Evolutionary conservation across 2,113 vertebrate species (phyloP), one percentile per base, ranked within the genome.

Genomic region (Prionailurus bengalensis): DNA sequence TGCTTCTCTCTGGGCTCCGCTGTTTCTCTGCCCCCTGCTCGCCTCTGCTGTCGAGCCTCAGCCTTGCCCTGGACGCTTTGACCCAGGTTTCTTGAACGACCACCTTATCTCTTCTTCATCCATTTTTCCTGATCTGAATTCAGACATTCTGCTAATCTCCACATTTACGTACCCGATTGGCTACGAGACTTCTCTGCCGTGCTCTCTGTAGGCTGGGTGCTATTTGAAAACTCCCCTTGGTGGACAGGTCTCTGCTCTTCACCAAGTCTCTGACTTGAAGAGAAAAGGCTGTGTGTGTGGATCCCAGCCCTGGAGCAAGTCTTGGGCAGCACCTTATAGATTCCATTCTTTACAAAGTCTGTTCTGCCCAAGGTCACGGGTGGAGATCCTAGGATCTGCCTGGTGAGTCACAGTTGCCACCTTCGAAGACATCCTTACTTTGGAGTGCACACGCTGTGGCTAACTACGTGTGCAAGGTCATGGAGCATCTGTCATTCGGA

Each of bases 351-450:
- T 0, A 36, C 13, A 11, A 15, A 63, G 21, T n/a, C 13, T 27
- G 1, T 15, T 33, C 8, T 73, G 68, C n/a, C 2, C 0, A 5
- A 66, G 25, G 1, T 91, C 4, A 5, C 3, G 25, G 16, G 14
- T 10, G 12, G 7, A 25, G 14, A 10, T 36, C 68, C 33, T 3
- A 23, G n/a, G 19, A 33, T 1, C 58, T 33, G 5, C 27, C 29
- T 12, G n/a, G 53, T 12, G 31, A 51, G 31, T 14, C 4, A 7
- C 1, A 1, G 0, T 14, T 8, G 25, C 29, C 17, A 0, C 19
- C 25, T 84, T 53, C 23, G 13, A 51, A 71, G 65, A 25, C 1
- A 3, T 39, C 21, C 5, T 73, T 23, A 16, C 13, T 36, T 1
- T 15, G 23, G 29, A 53, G n/a, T 6, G 3, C 1, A 2, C 11